A percentile compares a stretch with the other conserved stretches of the same genome.
These are phyloP conservation scores for Gephyroberyx darwinii DNA, from an alignment of 2,797 vertebrate genomes.

Conservation along the genomic window DNA sequence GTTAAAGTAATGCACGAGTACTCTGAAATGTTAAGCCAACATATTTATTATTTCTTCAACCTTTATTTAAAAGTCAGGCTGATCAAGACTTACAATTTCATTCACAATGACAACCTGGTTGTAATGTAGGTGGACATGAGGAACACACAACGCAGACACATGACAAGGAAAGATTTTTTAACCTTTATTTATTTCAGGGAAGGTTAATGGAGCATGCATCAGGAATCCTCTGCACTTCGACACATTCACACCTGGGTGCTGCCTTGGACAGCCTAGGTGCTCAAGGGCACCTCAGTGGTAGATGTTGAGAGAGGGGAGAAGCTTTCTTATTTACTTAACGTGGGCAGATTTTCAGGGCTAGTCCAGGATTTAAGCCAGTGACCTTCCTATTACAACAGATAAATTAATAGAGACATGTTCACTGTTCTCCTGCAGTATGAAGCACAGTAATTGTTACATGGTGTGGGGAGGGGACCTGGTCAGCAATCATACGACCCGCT, in stretches of 20 bases:
- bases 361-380: too few species aligned
- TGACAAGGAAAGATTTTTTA: not conserved
- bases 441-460: constrained; percentile 96
- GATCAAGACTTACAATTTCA: not conserved
- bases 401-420: not conserved
- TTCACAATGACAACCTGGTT: not conserved
- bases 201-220: too few species aligned
- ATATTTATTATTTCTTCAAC: not conserved
- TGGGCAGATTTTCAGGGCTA: too few species aligned
- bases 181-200: not conserved
- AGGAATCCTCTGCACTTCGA: too few species aligned
- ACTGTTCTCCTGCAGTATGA: constrained; percentile 82
- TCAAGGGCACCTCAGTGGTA: too few species aligned
- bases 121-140: not conserved
- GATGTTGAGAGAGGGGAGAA: too few species aligned
- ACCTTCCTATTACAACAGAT: too few species aligned
- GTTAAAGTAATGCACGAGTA: not conserved
- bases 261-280: too few species aligned
- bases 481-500: constrained; percentile 88
- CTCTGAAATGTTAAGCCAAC: not conserved
- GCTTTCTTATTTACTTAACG: too few species aligned
- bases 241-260: too few species aligned
- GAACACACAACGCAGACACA: not conserved
- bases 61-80: not conserved
- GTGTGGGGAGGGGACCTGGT: constrained; percentile 94